phyloP scores from a whole-genome alignment of 2,113 vertebrate species.

The Passerina amoena region DNA sequence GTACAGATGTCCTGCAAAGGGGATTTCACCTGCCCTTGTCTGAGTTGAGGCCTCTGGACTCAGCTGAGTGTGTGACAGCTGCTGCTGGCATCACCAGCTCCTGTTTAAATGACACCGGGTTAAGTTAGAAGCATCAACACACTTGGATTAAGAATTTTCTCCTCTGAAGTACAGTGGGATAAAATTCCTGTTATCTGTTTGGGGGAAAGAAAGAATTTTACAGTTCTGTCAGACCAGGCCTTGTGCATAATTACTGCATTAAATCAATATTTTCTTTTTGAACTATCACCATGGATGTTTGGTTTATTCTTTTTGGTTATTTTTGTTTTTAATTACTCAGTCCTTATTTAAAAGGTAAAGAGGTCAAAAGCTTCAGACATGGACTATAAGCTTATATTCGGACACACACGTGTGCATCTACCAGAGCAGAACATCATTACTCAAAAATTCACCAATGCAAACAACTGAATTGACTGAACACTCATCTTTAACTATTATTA shows the following conservation, averaged over 20 bases:
- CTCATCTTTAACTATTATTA: neutral
- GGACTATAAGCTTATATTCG: neutral
- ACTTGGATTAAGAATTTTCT: neutral
- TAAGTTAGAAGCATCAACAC: neutral
- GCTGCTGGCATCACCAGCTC: neutral
- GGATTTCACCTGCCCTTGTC: neutral
- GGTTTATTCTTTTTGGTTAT: neutral
- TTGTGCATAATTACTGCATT: neutral
- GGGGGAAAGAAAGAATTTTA: neutral
- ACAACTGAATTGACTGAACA: neutral
- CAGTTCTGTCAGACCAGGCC: neutral
- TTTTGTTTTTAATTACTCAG: neutral
- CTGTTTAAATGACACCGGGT: neutral
- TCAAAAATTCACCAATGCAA: neutral
- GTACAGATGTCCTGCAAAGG: neutral
- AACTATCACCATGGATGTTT: neutral
- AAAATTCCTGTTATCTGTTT: neutral
- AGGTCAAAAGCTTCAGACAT: neutral
- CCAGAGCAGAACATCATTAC: neutral
- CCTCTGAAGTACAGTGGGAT: neutral
- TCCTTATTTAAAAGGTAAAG: neutral
- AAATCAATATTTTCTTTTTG: neutral
- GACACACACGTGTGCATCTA: neutral
- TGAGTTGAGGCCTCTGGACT: neutral
- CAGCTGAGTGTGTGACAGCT: neutral